Conservation (phyloP, 2,797 vertebrate species). For the Scomberomorus guttatus region DNA sequence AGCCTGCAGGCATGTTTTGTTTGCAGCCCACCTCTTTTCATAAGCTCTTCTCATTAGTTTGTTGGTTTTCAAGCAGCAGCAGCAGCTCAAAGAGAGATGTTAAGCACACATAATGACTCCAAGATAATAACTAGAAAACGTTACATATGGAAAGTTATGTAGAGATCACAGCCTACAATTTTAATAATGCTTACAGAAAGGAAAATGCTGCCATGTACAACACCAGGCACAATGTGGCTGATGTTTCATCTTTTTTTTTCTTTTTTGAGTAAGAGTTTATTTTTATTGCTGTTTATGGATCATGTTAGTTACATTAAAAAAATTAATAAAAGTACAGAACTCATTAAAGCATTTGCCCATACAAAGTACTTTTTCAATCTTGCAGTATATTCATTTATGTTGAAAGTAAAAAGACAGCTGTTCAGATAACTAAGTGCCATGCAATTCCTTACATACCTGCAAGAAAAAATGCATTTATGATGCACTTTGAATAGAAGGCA, state of each 20-base stretch:
- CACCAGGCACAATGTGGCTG: too few species aligned
- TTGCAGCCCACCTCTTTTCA: conserved; percentile 50
- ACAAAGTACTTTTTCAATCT: background rate
- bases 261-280: background rate
- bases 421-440: background rate
- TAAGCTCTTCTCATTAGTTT: conserved; percentile 61
- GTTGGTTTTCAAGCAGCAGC: conserved; percentile 52
- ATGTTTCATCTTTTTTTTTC: background rate
- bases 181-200: background rate
- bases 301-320: background rate
- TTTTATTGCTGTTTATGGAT: background rate
- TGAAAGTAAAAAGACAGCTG: conserved; percentile 8
- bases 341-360: background rate
- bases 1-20: conserved; percentile 51
- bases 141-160: conserved; percentile 67
- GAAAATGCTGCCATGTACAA: background rate
- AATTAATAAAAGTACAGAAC: background rate
- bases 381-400: conserved; percentile 5
- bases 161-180: conserved; percentile 19
- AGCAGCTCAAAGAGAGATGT: conserved; percentile 54
- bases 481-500: background rate
- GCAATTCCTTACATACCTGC: background rate
- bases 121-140: conserved; percentile 52
- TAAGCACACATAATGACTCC: conserved; percentile 53
- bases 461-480: background rate